Evolutionary conservation across 2,797 vertebrate species (phyloP), one percentile per base, ranked within the genome.

Genomic region (Eospalax fontanierii): DNA sequence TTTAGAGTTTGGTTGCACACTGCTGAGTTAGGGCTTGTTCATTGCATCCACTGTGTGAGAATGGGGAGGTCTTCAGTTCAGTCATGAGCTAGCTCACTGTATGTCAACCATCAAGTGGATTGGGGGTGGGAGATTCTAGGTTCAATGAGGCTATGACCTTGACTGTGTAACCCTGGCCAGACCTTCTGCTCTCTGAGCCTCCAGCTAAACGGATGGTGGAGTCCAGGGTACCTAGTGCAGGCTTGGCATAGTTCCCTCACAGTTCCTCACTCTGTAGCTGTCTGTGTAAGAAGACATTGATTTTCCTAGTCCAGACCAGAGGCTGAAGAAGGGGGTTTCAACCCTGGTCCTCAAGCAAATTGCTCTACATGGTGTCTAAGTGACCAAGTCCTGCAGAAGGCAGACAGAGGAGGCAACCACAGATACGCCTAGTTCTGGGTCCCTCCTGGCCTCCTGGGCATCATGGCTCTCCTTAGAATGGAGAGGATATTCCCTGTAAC

Each of bases 51-150:
- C 11, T 0, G 3, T 28, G 2, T 11, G 5, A 74, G 76, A 50
- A 40, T 8, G 4, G 2, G 54, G 28, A 35, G n/a, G 16, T 38
- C 59, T 10, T 57, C 14, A 2, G 1, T n/a, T 65, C 71, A 61
- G 73, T 21, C 4, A 0, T 1, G 11, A 46, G 14, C 16, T 6
- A 70, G 15, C 21, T 16, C 66, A 30, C 57, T 4, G 4, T 0
- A 1, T 26, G 43, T 68, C 85, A 7, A 11, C 7, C 26, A n/a
- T 38, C 59, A 28, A 4, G 3, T 15, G 33, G 16, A 40, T 16
- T 71, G 26, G 1, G 9, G 38, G 35, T 71, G n/a, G 21, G 12
- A 68, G 28, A 21, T 94, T n/a, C 54, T 87, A 22, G 7, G 57
- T 10, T 19, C 54, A 71, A 43, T 14, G 16, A 61, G 75, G 14